Percentiles rank a stretch among this genome's conserved stretches.
Conservation (phyloP, 1,140 invertebrate species). For the Popillia japonica region DNA sequence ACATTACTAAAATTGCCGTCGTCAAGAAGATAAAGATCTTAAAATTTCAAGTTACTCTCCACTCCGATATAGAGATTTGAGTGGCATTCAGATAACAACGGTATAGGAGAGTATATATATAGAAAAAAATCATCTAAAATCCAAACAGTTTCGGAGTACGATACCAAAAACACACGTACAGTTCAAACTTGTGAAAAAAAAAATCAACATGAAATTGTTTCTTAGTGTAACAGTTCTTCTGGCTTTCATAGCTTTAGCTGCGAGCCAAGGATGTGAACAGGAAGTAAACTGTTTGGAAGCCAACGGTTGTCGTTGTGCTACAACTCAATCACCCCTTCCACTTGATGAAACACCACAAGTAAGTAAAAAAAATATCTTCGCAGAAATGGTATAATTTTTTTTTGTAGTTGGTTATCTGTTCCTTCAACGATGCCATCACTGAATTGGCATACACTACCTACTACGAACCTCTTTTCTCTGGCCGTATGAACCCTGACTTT, state of each 20-base stretch:
- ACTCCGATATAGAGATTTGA: background rate
- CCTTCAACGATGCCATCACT: constrained; percentile 75
- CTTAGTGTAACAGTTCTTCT: background rate
- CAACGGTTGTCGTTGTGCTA: constrained; percentile 48
- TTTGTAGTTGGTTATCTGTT: constrained; percentile 70
- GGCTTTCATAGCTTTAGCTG: background rate
- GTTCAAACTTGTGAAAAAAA: background rate
- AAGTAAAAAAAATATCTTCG: background rate
- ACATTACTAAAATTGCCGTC: background rate
- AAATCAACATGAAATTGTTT: background rate
- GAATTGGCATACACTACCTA: constrained; percentile 67
- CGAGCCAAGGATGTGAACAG: background rate
- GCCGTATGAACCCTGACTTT: constrained; percentile 69
- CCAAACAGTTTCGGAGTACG: background rate
- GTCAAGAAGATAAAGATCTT: background rate
- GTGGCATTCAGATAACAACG: background rate
- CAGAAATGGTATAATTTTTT: constrained; percentile 14
- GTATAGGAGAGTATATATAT: background rate
- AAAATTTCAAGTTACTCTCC: background rate
- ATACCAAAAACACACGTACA: background rate
- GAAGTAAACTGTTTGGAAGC: constrained; percentile 30
- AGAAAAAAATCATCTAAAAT: background rate
- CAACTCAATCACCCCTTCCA: constrained; percentile 40
- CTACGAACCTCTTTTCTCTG: constrained; percentile 68
- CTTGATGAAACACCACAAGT: constrained; percentile 48